These are phyloP conservation scores for Morpho deidamia DNA, from an alignment of 2,888 invertebrate species.

Conservation along the genomic window DNA sequence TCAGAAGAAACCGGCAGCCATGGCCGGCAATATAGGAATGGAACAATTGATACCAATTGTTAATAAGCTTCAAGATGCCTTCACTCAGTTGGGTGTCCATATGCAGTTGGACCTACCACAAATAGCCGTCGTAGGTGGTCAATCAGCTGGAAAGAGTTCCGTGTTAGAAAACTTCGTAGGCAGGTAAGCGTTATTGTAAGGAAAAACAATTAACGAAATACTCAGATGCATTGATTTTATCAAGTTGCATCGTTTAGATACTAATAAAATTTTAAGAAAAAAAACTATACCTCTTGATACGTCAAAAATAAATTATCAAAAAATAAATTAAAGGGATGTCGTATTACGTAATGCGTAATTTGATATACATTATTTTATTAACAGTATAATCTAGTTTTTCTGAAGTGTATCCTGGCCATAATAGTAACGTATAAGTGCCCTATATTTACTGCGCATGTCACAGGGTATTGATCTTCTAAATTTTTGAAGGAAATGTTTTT, in stretches of 20 bases:
- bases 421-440: constrained; percentile 43
- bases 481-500: constrained; percentile 38
- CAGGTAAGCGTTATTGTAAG: constrained; percentile 81
- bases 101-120: constrained; percentile 99
- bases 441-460: constrained; percentile 73
- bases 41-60: constrained; percentile 99
- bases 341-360: no score
- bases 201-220: no score
- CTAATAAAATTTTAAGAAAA: no score
- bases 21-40: constrained; percentile 91
- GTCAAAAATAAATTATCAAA: no score
- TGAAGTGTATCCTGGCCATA: constrained; percentile 15
- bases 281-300: no score
- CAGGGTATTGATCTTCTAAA: constrained; percentile 59
- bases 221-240: no score
- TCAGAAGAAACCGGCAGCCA: constrained; percentile 68
- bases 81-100: constrained; percentile 97
- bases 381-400: no score
- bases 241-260: no score
- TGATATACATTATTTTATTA: no score
- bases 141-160: constrained; percentile 99
- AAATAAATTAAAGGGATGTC: no score
- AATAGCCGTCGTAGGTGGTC: constrained; percentile 99
- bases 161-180: constrained; percentile 99
- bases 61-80: constrained; percentile 99